These are phyloP conservation scores for Maconellicoccus hirsutus DNA, from an alignment of 1,140 invertebrate species.

Conservation along the genomic window DNA sequence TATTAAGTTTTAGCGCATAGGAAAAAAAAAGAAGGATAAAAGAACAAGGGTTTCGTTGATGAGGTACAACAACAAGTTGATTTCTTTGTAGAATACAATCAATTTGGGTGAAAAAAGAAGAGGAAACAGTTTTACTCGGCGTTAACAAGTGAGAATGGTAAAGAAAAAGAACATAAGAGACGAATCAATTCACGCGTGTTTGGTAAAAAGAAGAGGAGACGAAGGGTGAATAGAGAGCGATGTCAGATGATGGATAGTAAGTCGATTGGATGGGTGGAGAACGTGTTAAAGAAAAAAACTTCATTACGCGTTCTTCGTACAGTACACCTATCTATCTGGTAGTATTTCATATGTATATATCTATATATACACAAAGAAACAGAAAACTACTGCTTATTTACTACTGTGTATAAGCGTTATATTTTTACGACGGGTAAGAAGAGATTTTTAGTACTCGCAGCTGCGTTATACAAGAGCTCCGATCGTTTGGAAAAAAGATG, in stretches of 20 bases:
- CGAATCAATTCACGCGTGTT: background rate
- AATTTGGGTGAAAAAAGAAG: background rate
- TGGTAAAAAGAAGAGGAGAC: background rate
- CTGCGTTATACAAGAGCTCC: no score
- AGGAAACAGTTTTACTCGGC: background rate
- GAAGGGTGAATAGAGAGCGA: background rate
- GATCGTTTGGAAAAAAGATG: no score
- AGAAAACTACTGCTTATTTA: no score
- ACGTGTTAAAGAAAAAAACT: background rate
- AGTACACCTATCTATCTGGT: background rate
- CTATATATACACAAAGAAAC: no score
- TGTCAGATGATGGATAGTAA: background rate
- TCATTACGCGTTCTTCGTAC: background rate
- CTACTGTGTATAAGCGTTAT: no score
- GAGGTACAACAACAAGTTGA: background rate
- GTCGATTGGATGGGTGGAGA: background rate
- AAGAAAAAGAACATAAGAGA: background rate
- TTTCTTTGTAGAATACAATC: background rate
- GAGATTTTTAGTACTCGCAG: no score
- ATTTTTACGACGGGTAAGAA: no score
- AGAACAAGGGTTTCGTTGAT: background rate
- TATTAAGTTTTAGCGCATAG: no score
- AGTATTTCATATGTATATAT: no score
- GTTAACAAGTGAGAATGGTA: background rate
- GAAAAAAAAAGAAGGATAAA: no score